Base-by-base conservation (phyloP, 2,888 invertebrate genomes). In the Spisula solida region DNA sequence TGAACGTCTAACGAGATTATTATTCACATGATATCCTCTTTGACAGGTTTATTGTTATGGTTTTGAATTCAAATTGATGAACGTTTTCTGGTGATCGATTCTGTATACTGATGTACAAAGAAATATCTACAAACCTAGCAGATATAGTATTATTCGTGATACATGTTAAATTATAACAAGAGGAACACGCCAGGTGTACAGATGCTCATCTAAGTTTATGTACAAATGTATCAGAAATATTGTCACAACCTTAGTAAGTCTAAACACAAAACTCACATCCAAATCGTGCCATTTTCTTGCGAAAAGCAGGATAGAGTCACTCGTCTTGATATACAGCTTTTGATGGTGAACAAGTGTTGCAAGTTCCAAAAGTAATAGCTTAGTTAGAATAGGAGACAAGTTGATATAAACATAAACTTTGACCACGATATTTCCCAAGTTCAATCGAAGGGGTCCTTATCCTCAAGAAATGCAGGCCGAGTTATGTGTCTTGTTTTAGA, bases 31-130 rank as follows among this genome's bases (percentile, higher is more conserved):
- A 31, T 75, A 75, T 75, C 31, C 1, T 14, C 5, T 75, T 34
- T 31, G 56, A 56, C 81, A 81, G 20, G 5, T 81, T 81, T 81
- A 81, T 56, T 55, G 56, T 41, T 18, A 34, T 81, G 56, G 29
- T 56, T 55, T 56, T 81, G 55, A 60, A 81, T 81, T 56, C 29
- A 81, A 81, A 56, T 55, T 81, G 16, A 81, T 56, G 31, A 75
- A 25, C 75, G 31, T 34, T 75, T 34, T 75, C 18, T 75, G 29
- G 31, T 75, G 75, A 75, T 75, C 34, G 75, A 75, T 75, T 75
- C 75, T 34, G 1, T 75, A 75, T 16, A 75, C 31, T 75, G 18
- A 4, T 34, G 16, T 14, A 31, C 31, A 75, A 34, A 34, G 34
- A 18, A 25, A 14, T 5, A 31, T 31, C 16, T 5, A 31, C 75